These are phyloP conservation scores for Drosophila pseudotalamancana DNA, from an alignment of 2,888 invertebrate species.

Conservation along the genomic window DNA sequence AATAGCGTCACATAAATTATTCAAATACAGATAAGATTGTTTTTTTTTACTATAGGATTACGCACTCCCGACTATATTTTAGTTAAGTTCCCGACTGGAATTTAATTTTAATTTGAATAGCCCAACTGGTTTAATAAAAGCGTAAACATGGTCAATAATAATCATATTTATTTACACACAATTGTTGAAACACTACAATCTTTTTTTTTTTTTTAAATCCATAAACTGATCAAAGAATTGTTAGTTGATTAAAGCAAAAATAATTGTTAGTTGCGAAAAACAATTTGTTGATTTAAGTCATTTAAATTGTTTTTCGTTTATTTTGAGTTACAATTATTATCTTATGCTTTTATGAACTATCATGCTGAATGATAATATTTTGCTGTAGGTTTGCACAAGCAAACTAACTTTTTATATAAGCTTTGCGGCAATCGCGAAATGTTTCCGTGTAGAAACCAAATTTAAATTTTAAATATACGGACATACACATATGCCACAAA, in stretches of 20 bases:
- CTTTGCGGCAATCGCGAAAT: constrained; percentile 34
- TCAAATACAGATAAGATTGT: too few species aligned
- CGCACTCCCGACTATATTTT: too few species aligned
- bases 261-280: constrained; percentile 6
- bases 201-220: too few species aligned
- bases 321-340: constrained; percentile 7
- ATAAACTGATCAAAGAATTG: background rate
- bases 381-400: background rate
- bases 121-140: too few species aligned
- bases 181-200: too few species aligned
- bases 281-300: background rate
- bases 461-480: background rate
- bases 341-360: constrained; percentile 32
- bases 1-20: too few species aligned
- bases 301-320: background rate
- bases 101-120: too few species aligned
- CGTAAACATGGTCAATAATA: too few species aligned
- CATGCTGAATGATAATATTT: constrained; percentile 41
- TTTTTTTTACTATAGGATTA: too few species aligned
- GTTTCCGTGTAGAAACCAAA: constrained; percentile 25
- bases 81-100: too few species aligned
- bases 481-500: background rate
- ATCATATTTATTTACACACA: too few species aligned
- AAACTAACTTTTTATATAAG: background rate
- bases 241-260: background rate